These are phyloP conservation scores for Lepilemur ruficaudatus DNA, from an alignment of 2,797 vertebrate species.

Conservation along the genomic window DNA sequence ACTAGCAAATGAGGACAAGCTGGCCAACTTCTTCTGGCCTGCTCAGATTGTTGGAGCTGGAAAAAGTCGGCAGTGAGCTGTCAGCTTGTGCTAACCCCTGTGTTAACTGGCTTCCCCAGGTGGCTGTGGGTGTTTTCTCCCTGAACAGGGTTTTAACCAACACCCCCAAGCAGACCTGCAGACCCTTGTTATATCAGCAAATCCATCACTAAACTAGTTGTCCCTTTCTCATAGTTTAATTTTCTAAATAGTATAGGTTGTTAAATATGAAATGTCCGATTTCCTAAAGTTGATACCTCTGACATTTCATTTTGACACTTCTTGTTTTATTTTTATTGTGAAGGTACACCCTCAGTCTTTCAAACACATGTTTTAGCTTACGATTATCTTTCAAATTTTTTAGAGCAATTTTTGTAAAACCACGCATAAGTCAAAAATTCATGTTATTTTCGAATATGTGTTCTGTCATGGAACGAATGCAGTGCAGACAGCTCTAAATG, in stretches of 20 bases:
- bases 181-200: background rate
- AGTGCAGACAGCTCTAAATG: no score
- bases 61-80: background rate
- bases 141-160: background rate
- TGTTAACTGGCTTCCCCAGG: background rate
- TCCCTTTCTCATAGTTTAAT: background rate
- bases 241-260: background rate
- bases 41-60: background rate
- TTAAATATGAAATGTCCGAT: no score
- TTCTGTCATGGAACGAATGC: no score
- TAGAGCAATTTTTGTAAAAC: no score
- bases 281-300: no score
- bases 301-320: no score
- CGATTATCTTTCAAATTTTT: no score
- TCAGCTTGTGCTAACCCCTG: rapidly evolving
- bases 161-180: background rate
- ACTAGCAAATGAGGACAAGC: background rate
- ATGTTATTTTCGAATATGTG: no score
- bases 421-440: no score
- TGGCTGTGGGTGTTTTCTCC: background rate
- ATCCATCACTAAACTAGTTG: background rate
- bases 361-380: no score
- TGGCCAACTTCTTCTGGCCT: background rate
- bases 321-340: no score
- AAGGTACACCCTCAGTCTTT: no score